Evolutionary conservation across 2,888 invertebrate species (phyloP).

Genomic region (Salpingus planirostris): DNA sequence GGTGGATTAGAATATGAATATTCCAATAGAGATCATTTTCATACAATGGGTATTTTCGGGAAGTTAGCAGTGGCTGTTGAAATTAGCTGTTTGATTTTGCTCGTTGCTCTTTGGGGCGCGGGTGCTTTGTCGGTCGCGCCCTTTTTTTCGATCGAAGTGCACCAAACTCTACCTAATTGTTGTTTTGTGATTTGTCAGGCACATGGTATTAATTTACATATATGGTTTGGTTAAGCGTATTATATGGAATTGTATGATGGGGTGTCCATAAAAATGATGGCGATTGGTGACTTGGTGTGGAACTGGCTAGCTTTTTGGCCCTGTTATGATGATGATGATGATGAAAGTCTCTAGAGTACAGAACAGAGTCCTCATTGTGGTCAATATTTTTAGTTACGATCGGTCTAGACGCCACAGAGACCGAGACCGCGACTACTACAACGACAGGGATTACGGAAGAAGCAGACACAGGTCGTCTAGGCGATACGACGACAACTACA

Average conservation of each 20-base stretch:
- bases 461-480: slow-evolving; percentile 29
- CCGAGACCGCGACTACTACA: slow-evolving; percentile 34
- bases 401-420: slow-evolving; percentile 31
- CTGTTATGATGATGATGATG: too few species aligned
- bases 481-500: slow-evolving; percentile 32
- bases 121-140: too few species aligned
- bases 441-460: slow-evolving; percentile 30
- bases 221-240: slow-evolving; percentile 41
- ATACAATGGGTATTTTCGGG: too few species aligned
- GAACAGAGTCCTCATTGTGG: too few species aligned
- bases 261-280: slow-evolving; percentile 4
- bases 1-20: too few species aligned
- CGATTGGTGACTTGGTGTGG: slow-evolving; percentile 22
- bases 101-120: too few species aligned
- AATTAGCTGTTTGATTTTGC: too few species aligned
- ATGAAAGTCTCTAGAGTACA: too few species aligned
- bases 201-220: slow-evolving; percentile 43
- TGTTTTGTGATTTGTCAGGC: slow-evolving; percentile 45
- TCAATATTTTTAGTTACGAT: slow-evolving; percentile 37
- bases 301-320: slow-evolving; percentile 24
- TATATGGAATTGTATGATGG: slow-evolving; percentile 6
- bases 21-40: too few species aligned
- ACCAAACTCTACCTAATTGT: slow-evolving; percentile 31
- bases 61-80: too few species aligned
- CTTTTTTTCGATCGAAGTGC: slow-evolving; percentile 15